Percentiles rank a stretch among this genome's conserved stretches.
These are phyloP conservation scores for Thymallus thymallus DNA, from an alignment of 2,113 vertebrate species.

Conservation along the genomic window DNA sequence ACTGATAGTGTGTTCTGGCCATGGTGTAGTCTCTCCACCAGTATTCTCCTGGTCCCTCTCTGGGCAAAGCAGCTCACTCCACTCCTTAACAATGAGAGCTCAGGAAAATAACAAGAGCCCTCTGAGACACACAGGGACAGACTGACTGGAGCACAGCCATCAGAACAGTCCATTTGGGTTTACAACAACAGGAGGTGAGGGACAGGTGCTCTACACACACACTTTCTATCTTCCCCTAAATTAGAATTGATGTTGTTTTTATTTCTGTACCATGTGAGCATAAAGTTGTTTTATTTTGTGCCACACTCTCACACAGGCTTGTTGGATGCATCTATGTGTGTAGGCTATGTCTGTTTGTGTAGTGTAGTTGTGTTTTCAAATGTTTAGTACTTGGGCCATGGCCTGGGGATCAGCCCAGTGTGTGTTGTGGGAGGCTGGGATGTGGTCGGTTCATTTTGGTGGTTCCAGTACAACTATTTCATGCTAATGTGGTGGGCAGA, in stretches of 20 bases:
- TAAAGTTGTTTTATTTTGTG: no score
- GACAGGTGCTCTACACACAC: background rate
- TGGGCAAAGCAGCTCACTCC: background rate
- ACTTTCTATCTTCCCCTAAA: background rate
- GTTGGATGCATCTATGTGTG: background rate
- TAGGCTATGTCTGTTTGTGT: background rate
- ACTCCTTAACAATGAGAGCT: background rate
- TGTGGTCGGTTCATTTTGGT: conserved; percentile 5
- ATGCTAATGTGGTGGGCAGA: conserved; percentile 30
- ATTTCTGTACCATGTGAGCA: conserved; percentile 6
- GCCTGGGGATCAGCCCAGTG: conserved; percentile 7
- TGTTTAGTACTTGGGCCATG: background rate
- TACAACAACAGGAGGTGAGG: no score
- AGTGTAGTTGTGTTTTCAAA: background rate
- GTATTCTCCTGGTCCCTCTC: background rate
- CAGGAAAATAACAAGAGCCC: background rate
- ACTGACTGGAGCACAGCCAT: background rate
- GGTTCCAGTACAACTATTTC: conserved; percentile 22
- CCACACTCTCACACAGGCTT: no score
- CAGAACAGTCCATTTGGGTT: no score
- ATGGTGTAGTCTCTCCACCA: conserved; percentile 14
- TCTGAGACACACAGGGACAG: background rate
- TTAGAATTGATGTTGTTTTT: conserved; percentile 7
- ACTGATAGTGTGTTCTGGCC: background rate
- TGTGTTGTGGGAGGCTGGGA: conserved; percentile 11